Percentiles rank a stretch among this genome's conserved stretches.
Conservation (phyloP, 2,797 vertebrate species). For the Aselliscus stoliczkanus region DNA sequence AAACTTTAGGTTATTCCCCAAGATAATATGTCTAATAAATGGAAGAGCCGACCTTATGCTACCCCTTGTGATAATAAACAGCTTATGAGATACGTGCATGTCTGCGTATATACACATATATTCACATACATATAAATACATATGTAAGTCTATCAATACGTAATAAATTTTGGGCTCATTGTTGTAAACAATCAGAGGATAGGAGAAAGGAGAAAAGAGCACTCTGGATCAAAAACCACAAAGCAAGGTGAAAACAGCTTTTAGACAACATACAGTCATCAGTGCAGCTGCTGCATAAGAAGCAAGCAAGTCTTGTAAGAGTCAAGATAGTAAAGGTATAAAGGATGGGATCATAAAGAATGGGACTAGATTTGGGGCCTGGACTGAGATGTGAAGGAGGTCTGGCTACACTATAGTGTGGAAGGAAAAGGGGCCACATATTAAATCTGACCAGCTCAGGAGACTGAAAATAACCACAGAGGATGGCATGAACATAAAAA, state of each 20-base stretch:
- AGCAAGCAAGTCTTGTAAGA: neutral
- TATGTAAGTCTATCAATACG: neutral
- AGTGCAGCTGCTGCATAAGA: neutral
- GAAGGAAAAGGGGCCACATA: no score
- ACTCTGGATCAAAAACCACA: neutral
- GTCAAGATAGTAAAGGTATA: accelerated
- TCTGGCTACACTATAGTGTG: neutral
- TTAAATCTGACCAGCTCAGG: no score
- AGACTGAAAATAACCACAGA: no score
- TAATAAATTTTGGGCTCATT: neutral
- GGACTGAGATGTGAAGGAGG: neutral
- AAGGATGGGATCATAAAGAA: neutral
- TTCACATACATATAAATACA: neutral
- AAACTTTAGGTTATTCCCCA: neutral
- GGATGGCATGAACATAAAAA: no score
- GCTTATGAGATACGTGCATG: neutral
- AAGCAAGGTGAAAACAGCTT: neutral
- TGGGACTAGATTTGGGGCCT: neutral
- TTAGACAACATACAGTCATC: neutral
- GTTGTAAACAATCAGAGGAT: neutral
- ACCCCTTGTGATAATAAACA: neutral
- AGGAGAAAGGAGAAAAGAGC: neutral
- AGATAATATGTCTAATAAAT: neutral
- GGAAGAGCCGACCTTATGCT: neutral
- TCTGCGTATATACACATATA: neutral